Base-by-base conservation (phyloP, 2,113 vertebrate genomes). In the Amia ocellicauda region DNA sequence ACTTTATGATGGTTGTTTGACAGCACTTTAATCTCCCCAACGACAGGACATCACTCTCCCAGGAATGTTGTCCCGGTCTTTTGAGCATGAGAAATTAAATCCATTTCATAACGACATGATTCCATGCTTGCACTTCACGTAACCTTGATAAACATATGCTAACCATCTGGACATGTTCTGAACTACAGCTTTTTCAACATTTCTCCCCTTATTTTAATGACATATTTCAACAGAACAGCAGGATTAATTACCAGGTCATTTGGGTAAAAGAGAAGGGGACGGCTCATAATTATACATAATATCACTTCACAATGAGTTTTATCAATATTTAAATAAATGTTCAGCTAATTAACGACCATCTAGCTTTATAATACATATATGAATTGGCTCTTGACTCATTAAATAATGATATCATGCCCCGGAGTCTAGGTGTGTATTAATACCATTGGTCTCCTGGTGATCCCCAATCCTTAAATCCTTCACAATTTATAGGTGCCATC, bases 341-440 rank as follows among this genome's bases (percentile, higher is more conserved):
- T 73, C 68, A 41, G 53, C 72, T 59, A 74, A 70, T 68, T 66
- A 53, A 62, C 7, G 52, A 73, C 70, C 65, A 66, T 60, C 26
- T 49, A 20, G 47, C 65, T 42, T 58, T 45, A 57, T 66, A 45
- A 72, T 72, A 67, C 67, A 62, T 66, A 63, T 65, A 72, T 55
- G 52, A 75, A 57, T 78, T 76, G 74, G 62, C 26, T 71, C 49
- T 70, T 81, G 67, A 75, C 70, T 72, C 53, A 3, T 83, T 79
- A 77, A 78, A 79, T 58, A 73, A 24, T 49, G n/a, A 71, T 59
- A 74, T 51, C 55, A 58, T 29, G 31, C 19, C 58, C 57, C 63
- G 60, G 69, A 77, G 68, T 58, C 62, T 28, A 72, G 58, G 68
- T 53, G 63, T 64, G 60, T 45, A 47, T 47, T 52, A 71, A 63